Evolutionary conservation across 2,888 invertebrate species (phyloP), one percentile per base, ranked within the genome.

Genomic region (Trisateles emortualis): DNA sequence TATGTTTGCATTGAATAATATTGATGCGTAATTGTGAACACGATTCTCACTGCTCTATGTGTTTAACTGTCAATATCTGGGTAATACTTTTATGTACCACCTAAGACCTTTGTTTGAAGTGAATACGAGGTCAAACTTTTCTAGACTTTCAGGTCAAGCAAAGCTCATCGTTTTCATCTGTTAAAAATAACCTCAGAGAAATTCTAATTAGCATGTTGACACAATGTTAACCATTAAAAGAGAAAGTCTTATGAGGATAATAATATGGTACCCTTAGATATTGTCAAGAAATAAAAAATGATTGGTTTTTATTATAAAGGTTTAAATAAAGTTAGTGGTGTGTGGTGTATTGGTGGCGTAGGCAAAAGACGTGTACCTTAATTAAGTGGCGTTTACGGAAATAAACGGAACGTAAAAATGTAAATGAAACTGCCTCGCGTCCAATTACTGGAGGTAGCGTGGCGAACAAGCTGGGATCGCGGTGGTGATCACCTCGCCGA

Each of bases 401-500:
- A 73, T 73, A 64, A 69, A 68, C 63, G 56, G 66, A 65, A 75
- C 53, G 69, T 79, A 79, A 85, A 83, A 84, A 84, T 86, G 77
- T 80, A 78, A 84, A 84, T 84, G 68, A 76, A 81, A 79, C 75
- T 68, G 73, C 72, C 64, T 68, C 72, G 40, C 66, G 76, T 82
- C 84, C 87, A 90, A 90, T 90, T 88, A 89, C 81, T 50, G 68
- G 69, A 22, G 29, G 38, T 57, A 68, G 70, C 75, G 71, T 72
- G 74, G 72, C 57, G 75, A 67, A 64, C 65, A 65, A 29, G 44
- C 65, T 32, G 68, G 74, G 71, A 77, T 78, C 79, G 77, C 76
- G 76, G 75, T 75, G 72, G 74, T 76, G 88, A 90, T 90, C 88
- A 82, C 83, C 83, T 81, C 73, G 53, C 61, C 78, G 88, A 87